These are phyloP conservation scores for Salpingus planirostris DNA, from an alignment of 2,888 invertebrate species.

Conservation along the genomic window DNA sequence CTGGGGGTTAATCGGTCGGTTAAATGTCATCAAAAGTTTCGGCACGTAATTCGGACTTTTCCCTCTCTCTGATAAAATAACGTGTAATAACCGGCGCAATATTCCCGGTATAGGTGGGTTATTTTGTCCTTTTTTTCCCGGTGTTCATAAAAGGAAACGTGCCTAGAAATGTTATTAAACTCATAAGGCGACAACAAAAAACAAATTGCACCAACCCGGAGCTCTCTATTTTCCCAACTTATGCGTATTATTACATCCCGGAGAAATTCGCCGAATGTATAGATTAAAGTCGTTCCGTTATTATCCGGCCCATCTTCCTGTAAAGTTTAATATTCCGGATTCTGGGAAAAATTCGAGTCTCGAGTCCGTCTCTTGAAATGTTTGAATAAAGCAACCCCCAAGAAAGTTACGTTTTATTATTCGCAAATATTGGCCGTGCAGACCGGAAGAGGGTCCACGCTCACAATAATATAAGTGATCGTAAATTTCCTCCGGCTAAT, in stretches of 20 bases:
- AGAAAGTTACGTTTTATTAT: constrained; percentile 14
- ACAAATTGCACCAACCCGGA: constrained; percentile 11
- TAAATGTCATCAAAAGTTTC: constrained; percentile 1
- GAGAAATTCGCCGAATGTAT: too few species aligned
- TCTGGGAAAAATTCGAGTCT: background rate
- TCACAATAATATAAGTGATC: too few species aligned
- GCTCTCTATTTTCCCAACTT: background rate
- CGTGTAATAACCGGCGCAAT: constrained; percentile 4
- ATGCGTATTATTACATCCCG: background rate
- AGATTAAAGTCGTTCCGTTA: background rate
- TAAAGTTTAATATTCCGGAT: background rate
- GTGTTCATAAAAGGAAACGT: constrained; percentile 10
- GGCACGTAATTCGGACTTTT: constrained; percentile 9
- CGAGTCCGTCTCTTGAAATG: background rate
- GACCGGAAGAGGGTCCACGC: too few species aligned
- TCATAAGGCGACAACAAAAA: constrained; percentile 4
- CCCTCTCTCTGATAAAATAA: constrained; percentile 1
- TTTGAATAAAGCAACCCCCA: constrained; percentile 8
- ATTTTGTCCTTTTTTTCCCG: constrained; percentile 9
- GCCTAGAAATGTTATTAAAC: constrained; percentile 11
- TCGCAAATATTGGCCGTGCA: too few species aligned
- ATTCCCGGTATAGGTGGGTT: constrained; percentile 4
- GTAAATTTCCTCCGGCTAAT: constrained; percentile 9
- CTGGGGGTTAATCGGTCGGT: too few species aligned
- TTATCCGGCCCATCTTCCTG: too few species aligned